Evolutionary conservation across 1,140 invertebrate species (phyloP), one percentile per base, ranked within the genome.

Genomic region (Vanessa tameamea): DNA sequence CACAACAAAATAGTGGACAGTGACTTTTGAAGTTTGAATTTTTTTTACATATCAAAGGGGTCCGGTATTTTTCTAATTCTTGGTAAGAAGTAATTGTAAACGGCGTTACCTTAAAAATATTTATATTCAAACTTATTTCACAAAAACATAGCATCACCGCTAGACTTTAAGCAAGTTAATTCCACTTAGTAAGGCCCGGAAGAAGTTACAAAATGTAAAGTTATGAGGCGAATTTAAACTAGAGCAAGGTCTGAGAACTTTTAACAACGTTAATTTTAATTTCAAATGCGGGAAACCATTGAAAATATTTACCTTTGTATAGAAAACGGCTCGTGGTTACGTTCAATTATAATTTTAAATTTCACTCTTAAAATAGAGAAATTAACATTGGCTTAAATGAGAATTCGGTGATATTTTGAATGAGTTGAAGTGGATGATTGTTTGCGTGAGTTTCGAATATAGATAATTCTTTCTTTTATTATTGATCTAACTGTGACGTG

Each of bases 311-410:
- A 61, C 23, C 31, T 14, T 31, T 31, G 57, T 7, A 61, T 61
- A 61, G 57, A 61, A 37, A 37, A 37, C 13, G 8, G 9, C 9
- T 57, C 5, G 15, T 15, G 57, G 26, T 61, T n/a, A n/a, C 48
- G 5, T 51, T 61, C 31, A 61, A 61, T 61, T 61, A 61, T 61
- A 61, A 61, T 61, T 61, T 61, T 12, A 61, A 61, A 61, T 61
- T 61, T 13, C 14, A 55, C 2, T 61, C 31, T 37, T 13, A 16
- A 37, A 61, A 61, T n/a, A 37, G 0, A 8, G 8, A 57, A 61
- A 61, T 61, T 61, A 61, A 61, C 20, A 43, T 37, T 61, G 13
- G 26, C 15, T 61, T 37, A 4, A 61, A 13, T 57, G 50, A 51
- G 15, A 15, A 12, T 20, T 57, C 23, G 8, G 3, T 57, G 2